Evolutionary conservation across 2,113 vertebrate species (phyloP).

Genomic region (Oceanites oceanicus): DNA sequence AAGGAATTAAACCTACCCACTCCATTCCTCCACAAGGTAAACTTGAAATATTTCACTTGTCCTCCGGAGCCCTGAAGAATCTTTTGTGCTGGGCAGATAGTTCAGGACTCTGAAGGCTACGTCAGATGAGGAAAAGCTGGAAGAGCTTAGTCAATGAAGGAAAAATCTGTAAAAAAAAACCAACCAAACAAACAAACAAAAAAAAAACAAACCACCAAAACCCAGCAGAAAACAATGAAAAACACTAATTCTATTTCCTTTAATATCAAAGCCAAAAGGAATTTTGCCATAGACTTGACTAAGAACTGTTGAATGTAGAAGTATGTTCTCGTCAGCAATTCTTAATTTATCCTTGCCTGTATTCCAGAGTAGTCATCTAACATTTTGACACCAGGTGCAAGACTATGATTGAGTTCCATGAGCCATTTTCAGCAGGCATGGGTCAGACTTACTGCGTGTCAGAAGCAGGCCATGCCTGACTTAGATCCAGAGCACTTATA

Average conservation of each 20-base stretch:
- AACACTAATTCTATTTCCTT: neutral
- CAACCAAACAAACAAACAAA: no score
- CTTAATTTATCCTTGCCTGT: neutral
- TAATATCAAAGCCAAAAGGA: neutral
- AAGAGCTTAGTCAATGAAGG: neutral
- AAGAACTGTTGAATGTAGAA: neutral
- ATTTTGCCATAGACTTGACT: neutral
- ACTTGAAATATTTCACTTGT: neutral
- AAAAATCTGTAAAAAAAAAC: neutral
- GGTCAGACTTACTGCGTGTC: neutral
- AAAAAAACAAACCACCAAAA: neutral
- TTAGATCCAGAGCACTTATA: neutral
- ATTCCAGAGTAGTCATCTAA: neutral
- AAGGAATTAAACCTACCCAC: neutral
- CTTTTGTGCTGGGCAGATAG: neutral
- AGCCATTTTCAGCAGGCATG: neutral
- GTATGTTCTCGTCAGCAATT: neutral
- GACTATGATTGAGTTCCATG: neutral
- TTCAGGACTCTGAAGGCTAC: neutral
- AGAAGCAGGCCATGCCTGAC: neutral
- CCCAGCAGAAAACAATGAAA: neutral
- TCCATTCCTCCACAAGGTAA: neutral
- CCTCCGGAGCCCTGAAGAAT: neutral
- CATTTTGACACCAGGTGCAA: neutral
- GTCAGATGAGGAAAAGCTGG: neutral